A percentile compares a stretch with the other conserved stretches of the same genome.
Evolutionary conservation across 1,140 invertebrate species (phyloP).

Genomic region (Delia radicum): DNA sequence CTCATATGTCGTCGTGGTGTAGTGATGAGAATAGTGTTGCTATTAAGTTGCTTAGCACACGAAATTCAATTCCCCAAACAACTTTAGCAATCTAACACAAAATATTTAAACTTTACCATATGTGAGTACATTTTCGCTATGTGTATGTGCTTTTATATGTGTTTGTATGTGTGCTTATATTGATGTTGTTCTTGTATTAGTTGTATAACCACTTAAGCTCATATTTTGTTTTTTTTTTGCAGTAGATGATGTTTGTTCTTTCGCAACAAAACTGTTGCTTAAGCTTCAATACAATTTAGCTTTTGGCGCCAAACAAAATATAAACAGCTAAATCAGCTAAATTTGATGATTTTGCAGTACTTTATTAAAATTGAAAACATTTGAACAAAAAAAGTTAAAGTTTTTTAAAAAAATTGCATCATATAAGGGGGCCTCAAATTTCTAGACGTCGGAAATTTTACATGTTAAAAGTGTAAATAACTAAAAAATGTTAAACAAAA

Average conservation of each 20-base stretch:
- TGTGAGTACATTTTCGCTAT: neutral
- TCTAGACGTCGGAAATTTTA: too few species aligned
- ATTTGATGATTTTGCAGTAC: neutral
- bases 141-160: neutral
- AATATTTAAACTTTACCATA: neutral
- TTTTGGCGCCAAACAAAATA: slow-evolving; percentile 17
- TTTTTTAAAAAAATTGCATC: too few species aligned
- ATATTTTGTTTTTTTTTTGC: neutral
- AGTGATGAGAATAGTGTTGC: slow-evolving; percentile 2
- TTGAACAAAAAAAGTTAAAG: too few species aligned
- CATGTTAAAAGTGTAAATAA: too few species aligned
- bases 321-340: neutral
- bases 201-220: slow-evolving; percentile 10
- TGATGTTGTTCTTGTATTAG: neutral
- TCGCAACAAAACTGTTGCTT: slow-evolving; percentile 10
- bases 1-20: neutral
- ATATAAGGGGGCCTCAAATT: too few species aligned
- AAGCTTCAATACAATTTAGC: slow-evolving; percentile 9
- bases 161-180: neutral
- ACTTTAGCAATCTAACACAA: slow-evolving; percentile 5
- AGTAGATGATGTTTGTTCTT: neutral
- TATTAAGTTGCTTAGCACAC: slow-evolving; percentile 21
- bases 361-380: too few species aligned
- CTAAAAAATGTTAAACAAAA: too few species aligned
- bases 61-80: slow-evolving; percentile 18